phyloP scores from a whole-genome alignment of 2,113 vertebrate species.

The Catharus minimus region DNA sequence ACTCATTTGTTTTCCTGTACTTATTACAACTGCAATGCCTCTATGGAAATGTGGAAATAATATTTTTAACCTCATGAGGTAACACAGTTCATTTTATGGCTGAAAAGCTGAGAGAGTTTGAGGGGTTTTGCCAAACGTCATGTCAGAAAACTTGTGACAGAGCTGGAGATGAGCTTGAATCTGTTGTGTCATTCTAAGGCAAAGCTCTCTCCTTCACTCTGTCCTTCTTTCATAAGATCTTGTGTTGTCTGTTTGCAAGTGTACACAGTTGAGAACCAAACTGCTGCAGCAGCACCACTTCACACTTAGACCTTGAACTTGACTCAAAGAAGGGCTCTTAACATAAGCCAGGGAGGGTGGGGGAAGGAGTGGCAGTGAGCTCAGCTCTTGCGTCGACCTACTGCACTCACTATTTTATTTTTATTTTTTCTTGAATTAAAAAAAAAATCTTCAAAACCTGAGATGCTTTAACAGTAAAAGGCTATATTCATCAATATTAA shows the following conservation, averaged over 20 bases:
- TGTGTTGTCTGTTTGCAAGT: background rate
- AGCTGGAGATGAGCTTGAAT: background rate
- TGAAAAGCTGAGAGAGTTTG: background rate
- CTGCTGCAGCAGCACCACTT: constrained; percentile 25
- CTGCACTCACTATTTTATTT: background rate
- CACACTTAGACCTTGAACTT: constrained; percentile 16
- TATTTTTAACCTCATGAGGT: background rate
- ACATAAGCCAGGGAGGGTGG: background rate
- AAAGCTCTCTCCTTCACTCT: background rate
- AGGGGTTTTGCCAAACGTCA: background rate
- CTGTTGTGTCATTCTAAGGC: background rate
- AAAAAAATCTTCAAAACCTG: background rate
- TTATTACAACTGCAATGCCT: background rate
- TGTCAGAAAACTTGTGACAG: background rate
- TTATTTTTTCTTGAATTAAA: background rate
- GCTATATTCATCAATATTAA: constrained; percentile 24
- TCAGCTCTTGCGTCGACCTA: background rate
- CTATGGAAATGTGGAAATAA: background rate
- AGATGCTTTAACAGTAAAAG: background rate
- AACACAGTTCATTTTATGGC: background rate
- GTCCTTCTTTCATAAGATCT: background rate
- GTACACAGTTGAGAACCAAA: constrained; percentile 8
- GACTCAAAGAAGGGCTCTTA: background rate
- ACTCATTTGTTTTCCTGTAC: background rate
- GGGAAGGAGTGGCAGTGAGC: background rate